Evolutionary conservation across 2,113 vertebrate genomes (phyloP), one percentile per base, ranked within the genome.

Genomic region (Trinectes maculatus): DNA sequence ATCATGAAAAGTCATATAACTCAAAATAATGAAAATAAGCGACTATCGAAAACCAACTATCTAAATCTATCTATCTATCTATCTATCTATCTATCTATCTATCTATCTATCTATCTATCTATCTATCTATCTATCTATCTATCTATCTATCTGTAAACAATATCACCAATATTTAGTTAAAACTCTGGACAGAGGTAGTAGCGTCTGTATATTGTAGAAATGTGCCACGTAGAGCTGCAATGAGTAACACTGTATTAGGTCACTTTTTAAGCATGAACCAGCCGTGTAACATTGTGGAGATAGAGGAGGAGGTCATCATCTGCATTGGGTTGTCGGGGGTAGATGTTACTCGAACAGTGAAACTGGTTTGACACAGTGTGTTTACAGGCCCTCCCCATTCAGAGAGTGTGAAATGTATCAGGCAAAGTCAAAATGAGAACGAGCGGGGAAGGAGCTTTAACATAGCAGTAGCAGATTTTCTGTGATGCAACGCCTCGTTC

Each of bases 31-130:
- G 57, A 71, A 82, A 88, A 83, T 82, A 58, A 80, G 52, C 66
- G 63, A 52, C 79, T 76, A 74, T 80, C 77, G n/a, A n/a, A n/a
- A n/a, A n/a, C 79, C 43, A 82, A 55, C 86, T 78, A 70, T 80
- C 55, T 67, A 18, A 82, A 63, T n/a, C n/a, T n/a, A n/a, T n/a
- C n/a, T n/a, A n/a, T n/a, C n/a, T n/a, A n/a, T n/a, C n/a, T n/a
- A n/a, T n/a, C n/a, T n/a, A n/a, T n/a, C n/a, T n/a, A n/a, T n/a
- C n/a, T n/a, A n/a, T n/a, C n/a, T n/a, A n/a, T n/a, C n/a, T n/a
- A n/a, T n/a, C n/a, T n/a, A n/a, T n/a, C n/a, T n/a, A n/a, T n/a
- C n/a, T n/a, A n/a, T n/a, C n/a, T n/a, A n/a, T n/a, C n/a, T n/a
- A n/a, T n/a, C n/a, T n/a, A n/a, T n/a, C n/a, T n/a, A n/a, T n/a